These are phyloP conservation scores for Apeira syringaria DNA, from an alignment of 2,888 invertebrate genomes.

Conservation along the genomic window DNA sequence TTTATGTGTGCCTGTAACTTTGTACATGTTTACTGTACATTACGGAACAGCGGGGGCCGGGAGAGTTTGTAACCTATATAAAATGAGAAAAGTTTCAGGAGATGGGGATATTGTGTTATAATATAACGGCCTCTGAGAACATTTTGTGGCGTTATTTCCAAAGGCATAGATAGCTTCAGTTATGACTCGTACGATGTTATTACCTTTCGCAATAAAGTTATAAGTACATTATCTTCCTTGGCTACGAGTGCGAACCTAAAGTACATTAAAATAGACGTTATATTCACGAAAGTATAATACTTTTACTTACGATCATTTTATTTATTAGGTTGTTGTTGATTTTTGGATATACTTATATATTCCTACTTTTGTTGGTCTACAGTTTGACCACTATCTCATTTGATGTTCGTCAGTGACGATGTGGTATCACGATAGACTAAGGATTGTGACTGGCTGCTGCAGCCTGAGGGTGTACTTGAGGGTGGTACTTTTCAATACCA, in stretches of 20 bases:
- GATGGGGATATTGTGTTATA: slow-evolving; percentile 17
- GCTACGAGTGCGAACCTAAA: neutral
- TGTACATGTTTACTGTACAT: neutral
- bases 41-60: slow-evolving; percentile 9
- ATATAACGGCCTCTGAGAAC: neutral
- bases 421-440: too few relatives aligned
- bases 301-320: too few relatives aligned
- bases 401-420: too few relatives aligned
- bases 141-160: slow-evolving; percentile 6
- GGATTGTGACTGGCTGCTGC: too few relatives aligned
- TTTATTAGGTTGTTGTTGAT: too few relatives aligned
- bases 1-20: slow-evolving; percentile 4
- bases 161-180: slow-evolving; percentile 1
- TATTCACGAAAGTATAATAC: too few relatives aligned
- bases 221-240: neutral
- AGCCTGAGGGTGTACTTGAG: too few relatives aligned
- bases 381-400: too few relatives aligned
- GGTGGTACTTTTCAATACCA: too few relatives aligned
- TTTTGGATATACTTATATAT: too few relatives aligned
- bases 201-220: neutral
- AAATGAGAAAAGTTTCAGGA: slow-evolving; percentile 18
- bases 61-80: slow-evolving; percentile 22
- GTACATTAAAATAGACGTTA: too few relatives aligned
- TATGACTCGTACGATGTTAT: slow-evolving; percentile 4
- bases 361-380: too few relatives aligned